A percentile compares a stretch with the other conserved stretches of the same genome.
phyloP scores from a whole-genome alignment of 2,888 invertebrate genomes.

The Rhagium mordax region DNA sequence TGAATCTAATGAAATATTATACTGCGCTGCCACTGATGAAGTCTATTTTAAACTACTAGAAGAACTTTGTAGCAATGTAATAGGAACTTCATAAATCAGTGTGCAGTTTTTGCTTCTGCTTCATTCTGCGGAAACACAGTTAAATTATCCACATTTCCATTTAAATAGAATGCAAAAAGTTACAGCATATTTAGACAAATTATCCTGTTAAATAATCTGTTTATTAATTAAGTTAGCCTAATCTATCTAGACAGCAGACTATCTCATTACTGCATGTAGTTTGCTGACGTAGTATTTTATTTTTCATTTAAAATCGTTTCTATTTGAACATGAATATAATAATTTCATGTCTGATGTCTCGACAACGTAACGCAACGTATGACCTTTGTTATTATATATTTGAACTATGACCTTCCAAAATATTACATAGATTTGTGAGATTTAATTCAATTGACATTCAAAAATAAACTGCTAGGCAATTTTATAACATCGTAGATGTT shows the following conservation, averaged over 20 bases:
- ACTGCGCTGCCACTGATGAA: background rate
- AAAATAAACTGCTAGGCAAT: background rate
- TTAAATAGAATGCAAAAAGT: background rate
- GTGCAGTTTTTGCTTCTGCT: background rate
- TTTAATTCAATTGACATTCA: background rate
- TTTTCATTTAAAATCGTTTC: background rate
- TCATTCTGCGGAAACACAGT: background rate
- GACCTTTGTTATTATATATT: background rate
- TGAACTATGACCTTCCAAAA: background rate
- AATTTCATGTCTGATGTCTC: background rate
- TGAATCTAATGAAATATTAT: background rate
- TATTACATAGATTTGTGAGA: background rate
- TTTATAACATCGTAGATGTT: no score
- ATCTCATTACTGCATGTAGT: background rate
- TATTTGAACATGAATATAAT: background rate
- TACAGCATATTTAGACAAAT: background rate
- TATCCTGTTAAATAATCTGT: background rate
- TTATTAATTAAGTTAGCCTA: background rate
- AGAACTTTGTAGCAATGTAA: background rate
- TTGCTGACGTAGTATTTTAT: background rate
- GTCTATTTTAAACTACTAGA: background rate
- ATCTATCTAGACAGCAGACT: background rate
- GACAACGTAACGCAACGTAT: background rate
- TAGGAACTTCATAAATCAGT: background rate
- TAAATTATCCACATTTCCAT: background rate